Conservation (phyloP, 2,888 invertebrate genomes). For the Anticlea derivata region DNA sequence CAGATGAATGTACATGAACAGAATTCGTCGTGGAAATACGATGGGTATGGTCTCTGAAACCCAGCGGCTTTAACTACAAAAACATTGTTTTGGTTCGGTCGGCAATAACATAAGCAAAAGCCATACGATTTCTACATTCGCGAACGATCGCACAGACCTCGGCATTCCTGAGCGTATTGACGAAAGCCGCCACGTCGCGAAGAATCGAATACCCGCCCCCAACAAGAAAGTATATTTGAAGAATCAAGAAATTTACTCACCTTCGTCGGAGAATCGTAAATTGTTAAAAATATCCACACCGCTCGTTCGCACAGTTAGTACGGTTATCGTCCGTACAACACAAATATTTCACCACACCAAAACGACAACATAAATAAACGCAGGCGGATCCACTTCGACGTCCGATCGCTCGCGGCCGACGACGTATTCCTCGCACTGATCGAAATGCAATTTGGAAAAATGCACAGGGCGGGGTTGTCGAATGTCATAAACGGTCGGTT, state of each 20-base stretch:
- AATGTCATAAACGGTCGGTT: slow-evolving; percentile 79
- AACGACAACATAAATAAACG: slow-evolving; percentile 83
- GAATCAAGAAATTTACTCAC: slow-evolving; percentile 66
- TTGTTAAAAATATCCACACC: slow-evolving; percentile 78
- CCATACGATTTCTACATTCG: slow-evolving; percentile 30
- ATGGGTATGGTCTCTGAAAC: too few species aligned
- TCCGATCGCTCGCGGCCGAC: slow-evolving; percentile 58
- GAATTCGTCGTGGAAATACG: too few species aligned
- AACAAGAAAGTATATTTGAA: slow-evolving; percentile 48
- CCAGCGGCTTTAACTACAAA: slow-evolving; percentile 8
- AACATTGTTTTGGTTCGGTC: slow-evolving; percentile 13
- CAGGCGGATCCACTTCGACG: slow-evolving; percentile 61
- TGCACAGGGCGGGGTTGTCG: slow-evolving; percentile 82
- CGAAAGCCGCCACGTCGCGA: slow-evolving; percentile 73
- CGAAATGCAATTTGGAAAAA: slow-evolving; percentile 74
- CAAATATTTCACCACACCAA: slow-evolving; percentile 82
- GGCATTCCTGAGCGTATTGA: slow-evolving; percentile 61
- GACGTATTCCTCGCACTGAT: slow-evolving; percentile 72
- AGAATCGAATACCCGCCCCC: slow-evolving; percentile 54
- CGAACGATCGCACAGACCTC: slow-evolving; percentile 44
- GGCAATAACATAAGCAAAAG: slow-evolving; percentile 16
- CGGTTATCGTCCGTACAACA: slow-evolving; percentile 81
- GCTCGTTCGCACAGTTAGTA: slow-evolving; percentile 79
- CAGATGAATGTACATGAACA: background rate
- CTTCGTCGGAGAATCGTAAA: slow-evolving; percentile 67